Conservation (phyloP, 2,113 vertebrate genomes). For the Diphyllodes magnificus region DNA sequence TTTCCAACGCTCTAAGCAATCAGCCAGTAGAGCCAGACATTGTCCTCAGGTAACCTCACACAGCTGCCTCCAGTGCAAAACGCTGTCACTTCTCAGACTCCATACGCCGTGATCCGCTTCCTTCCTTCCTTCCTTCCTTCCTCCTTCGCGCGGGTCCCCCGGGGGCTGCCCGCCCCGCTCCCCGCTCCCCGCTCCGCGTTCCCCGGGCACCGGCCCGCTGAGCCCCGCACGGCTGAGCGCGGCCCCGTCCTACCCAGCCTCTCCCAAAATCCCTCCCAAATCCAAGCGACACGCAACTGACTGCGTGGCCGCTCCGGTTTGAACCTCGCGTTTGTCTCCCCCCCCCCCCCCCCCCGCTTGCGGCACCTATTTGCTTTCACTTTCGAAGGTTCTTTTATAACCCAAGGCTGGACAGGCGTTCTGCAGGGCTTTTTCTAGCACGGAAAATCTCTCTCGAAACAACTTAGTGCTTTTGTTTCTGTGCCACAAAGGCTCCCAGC, state of each 20-base stretch:
- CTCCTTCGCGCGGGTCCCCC: neutral
- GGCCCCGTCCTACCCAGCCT: fast-evolving
- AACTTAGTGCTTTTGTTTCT: neutral
- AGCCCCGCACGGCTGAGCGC: neutral
- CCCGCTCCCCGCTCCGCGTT: neutral
- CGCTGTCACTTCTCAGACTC: constrained; percentile 51
- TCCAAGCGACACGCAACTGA: fast-evolving
- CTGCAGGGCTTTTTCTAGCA: neutral
- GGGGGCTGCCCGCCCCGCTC: neutral
- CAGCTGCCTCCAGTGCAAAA: constrained; percentile 50
- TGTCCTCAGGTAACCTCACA: constrained; percentile 65
- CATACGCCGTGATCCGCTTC: neutral
- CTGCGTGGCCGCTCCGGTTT: neutral
- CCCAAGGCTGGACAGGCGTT: neutral
- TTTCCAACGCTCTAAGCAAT: neutral
- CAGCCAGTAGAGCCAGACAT: constrained; percentile 37
- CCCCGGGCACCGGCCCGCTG: neutral
- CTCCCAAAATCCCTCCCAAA: neutral
- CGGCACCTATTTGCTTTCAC: neutral
- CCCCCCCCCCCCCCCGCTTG: neutral
- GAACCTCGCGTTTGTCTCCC: neutral
- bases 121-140: constrained; percentile 37
- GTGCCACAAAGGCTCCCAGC: neutral
- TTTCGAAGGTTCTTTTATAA: neutral
- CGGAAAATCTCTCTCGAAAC: neutral